Percentiles rank a stretch among this genome's conserved stretches.
Evolutionary conservation across 2,113 vertebrate genomes (phyloP).

Genomic region (Carassius auratus): DNA sequence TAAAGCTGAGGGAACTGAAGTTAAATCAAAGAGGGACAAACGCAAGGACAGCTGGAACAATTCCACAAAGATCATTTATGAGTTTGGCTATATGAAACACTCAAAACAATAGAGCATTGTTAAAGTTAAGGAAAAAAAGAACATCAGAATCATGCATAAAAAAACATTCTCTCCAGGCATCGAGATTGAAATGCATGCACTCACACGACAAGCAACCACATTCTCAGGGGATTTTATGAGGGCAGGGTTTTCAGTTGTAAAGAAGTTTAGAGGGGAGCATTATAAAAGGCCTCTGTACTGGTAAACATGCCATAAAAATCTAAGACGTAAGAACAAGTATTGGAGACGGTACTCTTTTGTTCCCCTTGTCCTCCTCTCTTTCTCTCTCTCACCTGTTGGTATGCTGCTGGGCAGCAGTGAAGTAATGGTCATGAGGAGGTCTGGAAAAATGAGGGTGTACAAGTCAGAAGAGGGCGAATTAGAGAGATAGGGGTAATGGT

Average conservation of each 20-base stretch:
- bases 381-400: conserved; percentile 60
- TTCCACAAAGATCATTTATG: background rate
- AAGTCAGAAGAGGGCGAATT: conserved; percentile 42
- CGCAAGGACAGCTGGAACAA: background rate
- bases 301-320: conserved; percentile 10
- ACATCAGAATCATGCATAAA: conserved; percentile 9
- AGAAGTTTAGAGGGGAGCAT: background rate
- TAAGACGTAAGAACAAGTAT: background rate
- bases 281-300: background rate
- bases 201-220: background rate
- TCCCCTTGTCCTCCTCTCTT: conserved; percentile 34
- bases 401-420: conserved; percentile 69
- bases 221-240: background rate
- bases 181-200: background rate
- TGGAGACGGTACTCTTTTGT: conserved; percentile 29
- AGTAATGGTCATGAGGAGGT: conserved; percentile 60
- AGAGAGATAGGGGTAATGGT: conserved; percentile 23
- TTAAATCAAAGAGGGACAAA: conserved; percentile 9
- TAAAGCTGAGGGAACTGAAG: conserved; percentile 4
- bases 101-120: conserved; percentile 8
- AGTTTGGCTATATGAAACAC: conserved; percentile 15
- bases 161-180: background rate
- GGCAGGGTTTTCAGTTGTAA: background rate
- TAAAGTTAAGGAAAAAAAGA: background rate
- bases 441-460: conserved; percentile 67